Base-by-base conservation (phyloP, 2,113 vertebrate species). In the Pelodiscus sinensis region DNA sequence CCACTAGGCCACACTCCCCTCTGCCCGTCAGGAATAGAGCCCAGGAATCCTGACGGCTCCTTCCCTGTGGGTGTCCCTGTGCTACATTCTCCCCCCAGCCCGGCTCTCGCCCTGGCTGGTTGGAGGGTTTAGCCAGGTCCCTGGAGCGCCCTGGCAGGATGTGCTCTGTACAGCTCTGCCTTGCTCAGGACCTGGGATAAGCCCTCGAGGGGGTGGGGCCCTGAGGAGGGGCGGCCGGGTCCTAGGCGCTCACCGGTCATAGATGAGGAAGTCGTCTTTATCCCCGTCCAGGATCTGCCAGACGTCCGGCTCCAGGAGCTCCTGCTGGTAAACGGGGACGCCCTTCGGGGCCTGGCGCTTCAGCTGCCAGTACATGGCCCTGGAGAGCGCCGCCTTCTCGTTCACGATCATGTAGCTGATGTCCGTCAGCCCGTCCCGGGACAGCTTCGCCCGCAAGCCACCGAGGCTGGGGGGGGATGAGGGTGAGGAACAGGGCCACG, bases 221-320 rank as follows among this genome's bases (percentile, higher is more conserved):
- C 55, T 14, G 38, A 18, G 21, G 27, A 12, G 27, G 4, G 9
- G 15, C 60, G 24, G 15, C 31, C 14, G n/a, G n/a, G n/a, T 38
- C 27, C 19, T 12, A 2, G n/a, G 8, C 31, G 57, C 97, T 92
- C 79, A 99, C 99, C 98, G 97, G 85, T 99, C 99, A 2, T 99
- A 99, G 82, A 99, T 83, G 11, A 99, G 97, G 92, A 99, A 99
- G 96, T 99, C 99, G 2, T 99, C 98, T 95, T 98, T 99, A 97
- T 98, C 97, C 0, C 98, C 98, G 8, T 98, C 96, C 90, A 99
- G 97, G 71, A 97, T 86, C 84, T 98, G 97, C 98, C 98, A 99
- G 84, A 99, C 96, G 0, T 99, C 98, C 0, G 90, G 82, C 60
- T 98, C 98, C 57, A 97, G 22, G 0, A 92, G 94, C 65, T 93